A percentile compares a stretch with the other conserved stretches of the same genome.
phyloP scores from a whole-genome alignment of 1,140 invertebrate genomes.

The Macrocentrus cingulum region DNA sequence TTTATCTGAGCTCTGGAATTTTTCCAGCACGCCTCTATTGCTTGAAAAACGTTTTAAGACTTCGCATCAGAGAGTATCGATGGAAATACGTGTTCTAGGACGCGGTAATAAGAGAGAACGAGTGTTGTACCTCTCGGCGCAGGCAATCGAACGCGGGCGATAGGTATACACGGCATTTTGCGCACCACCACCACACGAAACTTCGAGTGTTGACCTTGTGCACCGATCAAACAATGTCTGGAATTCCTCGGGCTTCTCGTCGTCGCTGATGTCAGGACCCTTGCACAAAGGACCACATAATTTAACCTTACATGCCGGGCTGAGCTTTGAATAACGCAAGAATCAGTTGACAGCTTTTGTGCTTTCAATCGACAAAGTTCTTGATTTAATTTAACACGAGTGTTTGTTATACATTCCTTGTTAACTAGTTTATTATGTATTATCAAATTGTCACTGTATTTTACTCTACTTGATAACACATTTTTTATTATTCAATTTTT shows the following conservation, averaged over 20 bases:
- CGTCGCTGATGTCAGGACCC: not conserved
- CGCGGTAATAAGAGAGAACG: not conserved
- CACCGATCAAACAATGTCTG: slow-evolving; percentile 14
- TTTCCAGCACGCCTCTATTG: not conserved
- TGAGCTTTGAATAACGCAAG: not conserved
- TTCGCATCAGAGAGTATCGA: not conserved
- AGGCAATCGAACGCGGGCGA: slow-evolving; percentile 11
- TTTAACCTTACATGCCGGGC: not conserved
- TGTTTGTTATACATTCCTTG: no score
- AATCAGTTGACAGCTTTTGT: slow-evolving; percentile 2
- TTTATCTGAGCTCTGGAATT: no score
- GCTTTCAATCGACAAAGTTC: no score
- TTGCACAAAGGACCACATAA: not conserved
- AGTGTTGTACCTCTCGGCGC: not conserved
- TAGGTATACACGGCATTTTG: slow-evolving; percentile 4
- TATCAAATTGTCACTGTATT: no score
- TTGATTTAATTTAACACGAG: no score
- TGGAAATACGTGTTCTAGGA: not conserved
- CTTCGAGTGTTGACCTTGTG: slow-evolving; percentile 4
- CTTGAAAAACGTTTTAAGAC: not conserved
- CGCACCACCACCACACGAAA: not conserved
- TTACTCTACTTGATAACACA: no score
- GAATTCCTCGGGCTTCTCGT: slow-evolving; percentile 1
- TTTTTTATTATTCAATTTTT: no score
- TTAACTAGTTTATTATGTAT: no score